Evolutionary conservation across 1,140 invertebrate genomes (phyloP), one percentile per base, ranked within the genome.

Genomic region (Hyposmocoma kahamanoa): DNA sequence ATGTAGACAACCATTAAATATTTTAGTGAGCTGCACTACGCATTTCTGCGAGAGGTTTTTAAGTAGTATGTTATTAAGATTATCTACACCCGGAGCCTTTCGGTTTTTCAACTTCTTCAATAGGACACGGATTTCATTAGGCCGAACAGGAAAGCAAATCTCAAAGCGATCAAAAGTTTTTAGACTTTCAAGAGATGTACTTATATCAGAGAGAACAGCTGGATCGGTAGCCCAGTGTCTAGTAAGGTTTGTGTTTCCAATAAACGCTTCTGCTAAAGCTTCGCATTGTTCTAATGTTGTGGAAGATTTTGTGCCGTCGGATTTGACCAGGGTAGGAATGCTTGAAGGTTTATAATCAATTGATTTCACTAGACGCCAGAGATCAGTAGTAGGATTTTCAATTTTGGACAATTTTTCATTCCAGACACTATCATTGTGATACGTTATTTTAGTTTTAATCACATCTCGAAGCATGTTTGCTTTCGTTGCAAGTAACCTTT

Each of bases 21-120:
- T 41, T 19, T 41, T 41, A 8, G 38, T n/a, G 5, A 41, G 4
- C 15, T 3, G 4, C 8, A 41, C 38, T 6, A 41, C n/a, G 13
- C 38, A 41, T n/a, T 41, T 41, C 13, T 21, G 38, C 15, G 38
- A 21, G 15, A 41, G 4, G 19, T 41, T 41, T 21, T 41, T 41
- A 8, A 41, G 19, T 6, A 41, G 15, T n/a, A n/a, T n/a, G n/a
- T n/a, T n/a, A n/a, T n/a, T n/a, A n/a, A n/a, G n/a, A n/a, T n/a
- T n/a, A n/a, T 41, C 38, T 6, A 13, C 3, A 5, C 38, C 38
- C 4, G 38, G 38, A 6, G 38, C 15, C 18, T 41, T 41, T 13
- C 38, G 38, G 38, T 4, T 19, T 19, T 41, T 41, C 3, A 34
- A 13, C 4, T 9, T 34, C 8, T 15, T 9, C 8, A 34, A 4